Conservation (phyloP, 2,113 vertebrate species). For the Apeltes quadracus region DNA sequence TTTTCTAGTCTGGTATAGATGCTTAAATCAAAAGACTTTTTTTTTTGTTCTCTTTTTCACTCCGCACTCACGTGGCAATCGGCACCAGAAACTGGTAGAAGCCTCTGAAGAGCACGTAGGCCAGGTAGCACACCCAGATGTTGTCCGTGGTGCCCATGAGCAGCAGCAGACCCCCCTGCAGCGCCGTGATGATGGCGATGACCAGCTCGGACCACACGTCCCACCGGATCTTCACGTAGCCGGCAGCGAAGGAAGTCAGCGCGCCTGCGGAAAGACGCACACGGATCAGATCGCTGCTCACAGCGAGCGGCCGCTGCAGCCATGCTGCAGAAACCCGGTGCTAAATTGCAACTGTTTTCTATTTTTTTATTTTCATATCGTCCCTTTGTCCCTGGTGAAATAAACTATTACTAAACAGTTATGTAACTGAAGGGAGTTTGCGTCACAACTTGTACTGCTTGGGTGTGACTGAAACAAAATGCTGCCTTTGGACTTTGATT, state of each 20-base stretch:
- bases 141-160: conserved; percentile 81
- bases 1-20: neutral
- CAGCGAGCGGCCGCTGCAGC: neutral
- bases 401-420: neutral
- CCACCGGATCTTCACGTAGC: conserved; percentile 90
- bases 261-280: conserved; percentile 80
- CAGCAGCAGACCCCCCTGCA: conserved; percentile 88
- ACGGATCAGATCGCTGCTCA: neutral
- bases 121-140: conserved; percentile 90
- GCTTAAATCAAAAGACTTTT: too few relatives aligned
- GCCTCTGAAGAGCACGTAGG: conserved; percentile 88
- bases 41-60: neutral
- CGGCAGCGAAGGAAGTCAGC: conserved; percentile 82
- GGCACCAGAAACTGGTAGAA: conserved; percentile 95
- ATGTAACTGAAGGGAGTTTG: neutral
- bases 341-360: too few relatives aligned
- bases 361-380: neutral
- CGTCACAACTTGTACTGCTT: neutral
- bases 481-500: conserved; percentile 16
- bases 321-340: too few relatives aligned
- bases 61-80: conserved; percentile 88
- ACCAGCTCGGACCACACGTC: conserved; percentile 89
- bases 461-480: conserved; percentile 10
- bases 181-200: conserved; percentile 82
- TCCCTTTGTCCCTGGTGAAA: neutral